These are phyloP conservation scores for Amphipyra berbera DNA, from an alignment of 2,888 invertebrate genomes.

Conservation along the genomic window DNA sequence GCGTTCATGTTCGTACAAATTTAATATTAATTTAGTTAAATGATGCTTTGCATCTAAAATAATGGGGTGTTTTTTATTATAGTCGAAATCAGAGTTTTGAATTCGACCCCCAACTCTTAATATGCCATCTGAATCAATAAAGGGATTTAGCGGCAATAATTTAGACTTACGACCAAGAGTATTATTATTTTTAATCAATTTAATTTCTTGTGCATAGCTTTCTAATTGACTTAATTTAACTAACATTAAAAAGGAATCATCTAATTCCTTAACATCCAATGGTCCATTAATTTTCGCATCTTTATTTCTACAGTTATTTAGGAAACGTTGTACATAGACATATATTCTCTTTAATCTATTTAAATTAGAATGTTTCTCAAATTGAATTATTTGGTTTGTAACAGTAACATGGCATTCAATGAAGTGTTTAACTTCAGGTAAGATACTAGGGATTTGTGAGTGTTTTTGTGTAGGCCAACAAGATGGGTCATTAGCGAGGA, in stretches of 20 bases:
- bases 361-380: slow-evolving; percentile 25
- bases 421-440: slow-evolving; percentile 27
- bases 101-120: slow-evolving; percentile 32
- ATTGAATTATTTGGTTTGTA: slow-evolving; percentile 22
- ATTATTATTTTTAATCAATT: slow-evolving; percentile 7
- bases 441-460: slow-evolving; percentile 7
- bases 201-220: slow-evolving; percentile 17
- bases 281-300: slow-evolving; percentile 1
- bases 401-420: neutral
- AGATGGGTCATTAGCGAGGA: slow-evolving; percentile 11
- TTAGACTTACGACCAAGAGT: slow-evolving; percentile 4
- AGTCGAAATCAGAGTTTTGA: slow-evolving; percentile 16
- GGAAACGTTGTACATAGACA: slow-evolving; percentile 22
- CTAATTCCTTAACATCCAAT: slow-evolving; percentile 6
- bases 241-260: slow-evolving; percentile 3
- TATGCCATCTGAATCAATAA: slow-evolving; percentile 15
- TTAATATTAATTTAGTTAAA: slow-evolving; percentile 31
- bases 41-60: slow-evolving; percentile 34
- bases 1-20: slow-evolving; percentile 11
- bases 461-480: slow-evolving; percentile 30
- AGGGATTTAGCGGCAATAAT: slow-evolving; percentile 18
- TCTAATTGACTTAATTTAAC: slow-evolving; percentile 12
- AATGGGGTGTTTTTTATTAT: slow-evolving; percentile 40
- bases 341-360: slow-evolving; percentile 8
- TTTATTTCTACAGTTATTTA: slow-evolving; percentile 20